Conservation (phyloP, 2,113 vertebrate genomes). For the Tupaia chinensis region DNA sequence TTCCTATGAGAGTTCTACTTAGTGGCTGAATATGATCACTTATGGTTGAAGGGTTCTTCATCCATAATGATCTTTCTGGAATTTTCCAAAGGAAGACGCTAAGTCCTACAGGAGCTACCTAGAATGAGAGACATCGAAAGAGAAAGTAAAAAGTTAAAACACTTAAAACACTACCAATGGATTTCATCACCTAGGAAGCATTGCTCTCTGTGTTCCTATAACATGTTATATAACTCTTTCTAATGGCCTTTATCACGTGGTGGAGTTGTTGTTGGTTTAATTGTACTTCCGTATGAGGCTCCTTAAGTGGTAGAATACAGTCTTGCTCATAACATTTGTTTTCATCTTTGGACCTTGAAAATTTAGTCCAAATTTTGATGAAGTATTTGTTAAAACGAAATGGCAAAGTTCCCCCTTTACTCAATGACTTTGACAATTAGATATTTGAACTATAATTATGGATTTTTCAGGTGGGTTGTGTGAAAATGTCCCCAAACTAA, state of each 20-base stretch:
- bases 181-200: not conserved
- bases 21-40: not conserved
- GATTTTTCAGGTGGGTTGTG: conserved; percentile 21
- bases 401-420: not conserved
- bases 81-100: not conserved
- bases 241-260: not conserved
- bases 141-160: accelerated
- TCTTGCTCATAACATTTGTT: not conserved
- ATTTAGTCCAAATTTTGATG: not conserved
- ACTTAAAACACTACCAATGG: not conserved
- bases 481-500: conserved; percentile 14
- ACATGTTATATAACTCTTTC: not conserved
- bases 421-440: not conserved
- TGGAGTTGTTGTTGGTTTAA: conserved; percentile 17
- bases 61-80: not conserved
- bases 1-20: not conserved
- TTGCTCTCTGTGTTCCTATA: not conserved
- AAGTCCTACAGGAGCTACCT: not conserved
- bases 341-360: not conserved
- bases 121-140: not conserved
- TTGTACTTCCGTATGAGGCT: not conserved
- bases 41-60: not conserved
- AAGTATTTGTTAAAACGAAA: not conserved
- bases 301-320: not conserved
- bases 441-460: not conserved